These are phyloP conservation scores for Thera obeliscata DNA, from an alignment of 2,888 invertebrate genomes.

Conservation along the genomic window DNA sequence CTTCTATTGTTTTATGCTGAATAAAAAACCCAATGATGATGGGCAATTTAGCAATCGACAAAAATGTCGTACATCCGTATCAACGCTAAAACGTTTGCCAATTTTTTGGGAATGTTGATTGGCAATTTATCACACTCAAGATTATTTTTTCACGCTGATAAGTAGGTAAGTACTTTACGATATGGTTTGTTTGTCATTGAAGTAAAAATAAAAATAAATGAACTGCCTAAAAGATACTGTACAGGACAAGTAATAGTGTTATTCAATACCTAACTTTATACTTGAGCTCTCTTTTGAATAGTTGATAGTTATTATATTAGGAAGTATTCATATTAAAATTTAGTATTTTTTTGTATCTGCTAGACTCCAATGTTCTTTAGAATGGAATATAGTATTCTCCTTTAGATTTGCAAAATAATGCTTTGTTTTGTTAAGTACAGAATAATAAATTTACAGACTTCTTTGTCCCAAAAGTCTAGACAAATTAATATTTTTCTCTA, in stretches of 20 bases:
- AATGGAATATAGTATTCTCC: background rate
- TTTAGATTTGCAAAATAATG: too few species aligned
- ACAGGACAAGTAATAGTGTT: too few species aligned
- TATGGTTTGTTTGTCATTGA: background rate
- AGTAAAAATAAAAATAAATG: background rate
- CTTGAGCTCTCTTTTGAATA: too few species aligned
- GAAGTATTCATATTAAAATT: too few species aligned
- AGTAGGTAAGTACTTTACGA: slow-evolving; percentile 1
- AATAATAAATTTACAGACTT: background rate
- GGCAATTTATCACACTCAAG: background rate
- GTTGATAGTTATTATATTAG: too few species aligned
- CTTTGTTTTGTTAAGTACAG: background rate
- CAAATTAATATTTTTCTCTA: background rate
- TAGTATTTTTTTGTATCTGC: too few species aligned
- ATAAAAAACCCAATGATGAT: too few species aligned
- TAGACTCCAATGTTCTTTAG: background rate
- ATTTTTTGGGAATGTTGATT: background rate
- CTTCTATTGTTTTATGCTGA: too few species aligned
- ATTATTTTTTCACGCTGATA: slow-evolving; percentile 2
- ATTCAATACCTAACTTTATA: too few species aligned
- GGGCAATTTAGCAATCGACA: background rate
- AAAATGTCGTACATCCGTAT: background rate
- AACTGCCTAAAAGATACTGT: too few species aligned
- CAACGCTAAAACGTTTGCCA: background rate
- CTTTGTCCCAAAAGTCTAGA: background rate